Evolutionary conservation across 2,888 invertebrate genomes (phyloP), one percentile per base, ranked within the genome.

Genomic region (Lithophane leautieri): DNA sequence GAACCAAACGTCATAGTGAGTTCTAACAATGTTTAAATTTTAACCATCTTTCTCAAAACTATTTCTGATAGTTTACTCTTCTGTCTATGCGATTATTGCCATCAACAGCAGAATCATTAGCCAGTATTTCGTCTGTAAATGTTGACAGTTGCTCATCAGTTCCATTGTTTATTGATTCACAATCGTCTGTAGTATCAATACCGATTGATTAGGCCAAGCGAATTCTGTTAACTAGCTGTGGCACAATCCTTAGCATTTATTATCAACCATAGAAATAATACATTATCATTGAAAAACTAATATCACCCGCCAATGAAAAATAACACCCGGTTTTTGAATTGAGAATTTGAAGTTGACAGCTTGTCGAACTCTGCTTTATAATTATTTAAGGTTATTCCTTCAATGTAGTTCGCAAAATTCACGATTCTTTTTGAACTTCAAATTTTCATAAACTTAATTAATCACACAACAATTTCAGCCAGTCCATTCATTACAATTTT

Each of bases 171-270:
- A 66, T 73, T 58, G 62, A 62, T 81, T 56, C 11, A 25, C 50
- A 70, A 68, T 79, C 72, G 40, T 71, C 40, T 42, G 28, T 58
- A 63, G 19, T 25, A 68, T 69, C 65, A 69, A 81, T 66, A 68
- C 40, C 12, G 76, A 80, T 67, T 78, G 75, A 73, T 86, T 87
- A 90, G 88, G 89, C 86, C 88, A 91, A 92, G 91, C 92, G 68
- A 83, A 83, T 82, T 86, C 73, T 72, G 76, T 83, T 82, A 82
- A 86, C 82, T 89, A 90, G 87, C 87, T 88, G 85, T 91, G 92
- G 92, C 92, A 91, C 90, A 90, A 89, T 84, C 84, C 69, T 86
- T 89, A 85, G 76, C 73, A 70, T 85, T 78, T 85, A 78, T 71
- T 71, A 82, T 82, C 81, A 83, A 82, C 78, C 79, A 83, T 81